Percentiles rank a stretch among this genome's conserved stretches.
phyloP scores from a whole-genome alignment of 2,797 vertebrate species.

The Rachycentron canadum region DNA sequence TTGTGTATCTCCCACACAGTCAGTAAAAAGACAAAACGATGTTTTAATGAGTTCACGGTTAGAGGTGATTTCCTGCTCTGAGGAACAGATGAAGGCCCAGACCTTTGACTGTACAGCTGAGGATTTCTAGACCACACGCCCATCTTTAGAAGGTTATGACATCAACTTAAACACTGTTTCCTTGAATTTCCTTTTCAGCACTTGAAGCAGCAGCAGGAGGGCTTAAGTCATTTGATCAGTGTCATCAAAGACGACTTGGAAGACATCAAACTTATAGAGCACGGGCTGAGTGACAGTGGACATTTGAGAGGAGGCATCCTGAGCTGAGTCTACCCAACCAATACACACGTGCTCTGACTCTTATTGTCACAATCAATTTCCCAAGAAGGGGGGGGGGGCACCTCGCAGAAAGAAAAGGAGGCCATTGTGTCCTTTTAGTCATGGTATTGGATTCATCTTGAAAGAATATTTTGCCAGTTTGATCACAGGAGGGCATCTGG shows the following conservation, averaged over 20 bases:
- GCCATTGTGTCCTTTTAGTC: neutral
- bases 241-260: constrained; percentile 98
- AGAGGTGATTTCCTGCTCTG: neutral
- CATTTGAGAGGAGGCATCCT: constrained; percentile 91
- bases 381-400: neutral
- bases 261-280: constrained; percentile 96
- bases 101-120: neutral
- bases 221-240: constrained; percentile 94
- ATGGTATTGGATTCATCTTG: neutral
- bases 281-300: constrained; percentile 92
- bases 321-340: constrained; percentile 84
- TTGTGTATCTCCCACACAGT: neutral
- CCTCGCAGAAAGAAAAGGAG: neutral
- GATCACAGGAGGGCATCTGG: neutral
- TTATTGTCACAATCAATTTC: constrained; percentile 5
- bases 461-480: neutral
- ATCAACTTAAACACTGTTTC: neutral
- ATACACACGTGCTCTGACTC: constrained; percentile 19
- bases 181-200: constrained; percentile 84
- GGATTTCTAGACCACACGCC: neutral
- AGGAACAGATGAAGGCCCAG: neutral
- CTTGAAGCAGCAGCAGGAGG: constrained; percentile 97
- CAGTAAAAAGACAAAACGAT: too few relatives aligned
- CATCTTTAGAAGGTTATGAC: neutral
- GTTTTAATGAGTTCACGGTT: neutral